Conservation (phyloP, 2,888 invertebrate genomes). For the Peribatodes rhomboidaria region DNA sequence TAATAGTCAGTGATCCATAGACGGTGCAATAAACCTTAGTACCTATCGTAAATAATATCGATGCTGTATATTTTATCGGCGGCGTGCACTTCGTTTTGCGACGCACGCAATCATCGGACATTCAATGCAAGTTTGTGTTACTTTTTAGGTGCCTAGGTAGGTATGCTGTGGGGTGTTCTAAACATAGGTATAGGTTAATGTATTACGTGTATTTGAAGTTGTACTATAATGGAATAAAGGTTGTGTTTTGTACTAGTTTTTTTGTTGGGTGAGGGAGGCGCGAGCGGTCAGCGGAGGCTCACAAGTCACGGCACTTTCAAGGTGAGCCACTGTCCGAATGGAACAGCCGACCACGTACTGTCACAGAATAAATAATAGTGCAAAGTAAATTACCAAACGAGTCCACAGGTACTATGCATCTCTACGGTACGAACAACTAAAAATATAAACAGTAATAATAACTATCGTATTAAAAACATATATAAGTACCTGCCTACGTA, state of each 20-base stretch:
- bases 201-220: background rate
- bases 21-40: conserved; percentile 17
- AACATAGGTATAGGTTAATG: conserved; percentile 2
- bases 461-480: too few species aligned
- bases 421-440: background rate
- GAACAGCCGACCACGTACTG: conserved; percentile 1
- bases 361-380: conserved; percentile 13
- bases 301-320: background rate
- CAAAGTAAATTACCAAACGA: conserved; percentile 1
- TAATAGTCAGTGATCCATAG: background rate
- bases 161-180: background rate
- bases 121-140: background rate
- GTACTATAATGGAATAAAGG: conserved; percentile 50
- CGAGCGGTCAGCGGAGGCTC: conserved; percentile 1
- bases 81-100: background rate
- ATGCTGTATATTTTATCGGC: conserved; percentile 3
- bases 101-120: conserved; percentile 7
- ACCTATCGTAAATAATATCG: conserved; percentile 6
- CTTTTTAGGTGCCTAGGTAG: background rate
- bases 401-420: background rate
- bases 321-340: conserved; percentile 2
- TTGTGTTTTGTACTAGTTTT: conserved; percentile 43
- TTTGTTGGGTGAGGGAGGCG: background rate
- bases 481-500: too few species aligned
- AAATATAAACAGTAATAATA: background rate